These are phyloP conservation scores for Cephonodes hylas DNA, from an alignment of 2,888 invertebrate genomes.

Conservation along the genomic window DNA sequence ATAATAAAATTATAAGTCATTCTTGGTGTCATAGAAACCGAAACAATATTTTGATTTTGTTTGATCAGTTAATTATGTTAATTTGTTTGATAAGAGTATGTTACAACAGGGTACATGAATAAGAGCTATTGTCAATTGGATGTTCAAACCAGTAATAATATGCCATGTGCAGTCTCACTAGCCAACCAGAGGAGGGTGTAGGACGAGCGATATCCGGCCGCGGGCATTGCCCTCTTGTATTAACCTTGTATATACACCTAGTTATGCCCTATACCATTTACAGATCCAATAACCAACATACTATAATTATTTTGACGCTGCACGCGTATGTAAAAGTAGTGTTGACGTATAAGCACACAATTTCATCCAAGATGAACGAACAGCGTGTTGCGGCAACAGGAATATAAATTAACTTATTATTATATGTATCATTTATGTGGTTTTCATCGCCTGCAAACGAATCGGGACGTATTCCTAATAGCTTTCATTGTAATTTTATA, in stretches of 20 bases:
- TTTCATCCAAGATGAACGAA: not conserved
- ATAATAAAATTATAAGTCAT: too few relatives aligned
- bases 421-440: not conserved
- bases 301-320: not conserved
- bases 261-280: conserved; percentile 27
- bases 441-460: not conserved
- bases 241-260: conserved; percentile 53
- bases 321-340: too few relatives aligned
- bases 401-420: not conserved
- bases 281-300: conserved; percentile 16
- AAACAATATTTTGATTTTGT: not conserved
- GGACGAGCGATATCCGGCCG: conserved; percentile 50
- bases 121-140: conserved; percentile 14
- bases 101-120: conserved; percentile 11
- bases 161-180: conserved; percentile 29
- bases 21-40: not conserved
- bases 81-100: conserved; percentile 9
- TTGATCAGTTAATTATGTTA: not conserved
- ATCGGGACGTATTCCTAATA: not conserved
- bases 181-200: conserved; percentile 31
- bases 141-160: conserved; percentile 20
- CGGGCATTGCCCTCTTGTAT: conserved; percentile 55
- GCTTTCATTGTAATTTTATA: not conserved
- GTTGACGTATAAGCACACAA: not conserved
- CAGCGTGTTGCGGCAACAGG: not conserved